phyloP scores from a whole-genome alignment of 2,888 invertebrate genomes.

The Platycheirus albimanus region DNA sequence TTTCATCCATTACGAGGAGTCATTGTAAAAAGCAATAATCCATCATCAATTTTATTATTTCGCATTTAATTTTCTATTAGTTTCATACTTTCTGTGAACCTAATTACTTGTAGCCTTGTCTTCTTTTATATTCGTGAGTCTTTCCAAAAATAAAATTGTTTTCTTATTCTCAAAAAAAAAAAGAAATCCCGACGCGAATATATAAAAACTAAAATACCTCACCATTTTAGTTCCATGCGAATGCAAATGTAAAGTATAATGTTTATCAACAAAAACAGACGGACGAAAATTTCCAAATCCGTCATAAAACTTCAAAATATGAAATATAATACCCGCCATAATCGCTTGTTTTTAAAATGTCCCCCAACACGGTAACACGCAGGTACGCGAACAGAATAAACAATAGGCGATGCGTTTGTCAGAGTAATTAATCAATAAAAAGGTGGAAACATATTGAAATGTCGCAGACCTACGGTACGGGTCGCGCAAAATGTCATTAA shows the following conservation, averaged over 20 bases:
- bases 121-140: no score
- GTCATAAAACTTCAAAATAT: conserved; percentile 40
- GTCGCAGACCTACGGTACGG: not conserved
- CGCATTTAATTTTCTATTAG: not conserved
- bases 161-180: no score
- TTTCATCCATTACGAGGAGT: conserved; percentile 33
- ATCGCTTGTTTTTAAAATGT: conserved; percentile 21
- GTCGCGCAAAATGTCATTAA: conserved; percentile 32
- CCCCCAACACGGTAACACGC: not conserved
- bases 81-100: not conserved
- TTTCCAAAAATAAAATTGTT: no score
- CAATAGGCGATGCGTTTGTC: conserved; percentile 46
- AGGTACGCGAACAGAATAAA: conserved; percentile 42
- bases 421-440: conserved; percentile 48
- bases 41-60: conserved; percentile 43
- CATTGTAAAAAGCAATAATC: conserved; percentile 41
- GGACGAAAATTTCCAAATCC: conserved; percentile 19
- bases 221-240: no score
- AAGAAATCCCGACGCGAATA: not conserved
- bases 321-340: not conserved
- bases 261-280: conserved; percentile 16
- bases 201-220: not conserved
- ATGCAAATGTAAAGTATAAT: conserved; percentile 25
- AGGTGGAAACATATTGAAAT: conserved; percentile 7
- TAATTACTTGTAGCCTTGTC: conserved; percentile 23